These are phyloP conservation scores for Cistogaster globosa DNA, from an alignment of 2,888 invertebrate genomes.

Conservation along the genomic window DNA sequence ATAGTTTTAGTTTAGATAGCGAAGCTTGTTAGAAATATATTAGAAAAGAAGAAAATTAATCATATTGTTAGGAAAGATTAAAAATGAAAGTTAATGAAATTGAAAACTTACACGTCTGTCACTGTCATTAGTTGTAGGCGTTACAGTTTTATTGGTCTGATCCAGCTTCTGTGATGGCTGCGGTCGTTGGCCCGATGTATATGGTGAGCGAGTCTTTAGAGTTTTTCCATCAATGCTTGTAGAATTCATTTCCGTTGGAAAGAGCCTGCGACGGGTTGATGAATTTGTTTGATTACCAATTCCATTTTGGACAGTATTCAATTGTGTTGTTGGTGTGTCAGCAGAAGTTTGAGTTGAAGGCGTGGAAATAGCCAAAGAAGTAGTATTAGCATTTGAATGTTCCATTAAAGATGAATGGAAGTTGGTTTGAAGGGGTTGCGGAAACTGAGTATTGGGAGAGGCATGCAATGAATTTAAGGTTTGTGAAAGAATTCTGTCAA, in stretches of 20 bases:
- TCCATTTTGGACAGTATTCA: neutral
- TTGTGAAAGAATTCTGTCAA: conserved; percentile 13
- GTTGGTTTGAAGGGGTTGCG: conserved; percentile 26
- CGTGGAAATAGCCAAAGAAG: conserved; percentile 52
- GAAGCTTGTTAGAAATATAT: conserved; percentile 63
- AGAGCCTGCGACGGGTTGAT: conserved; percentile 60
- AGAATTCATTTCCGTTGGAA: conserved; percentile 34
- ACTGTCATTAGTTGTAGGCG: conserved; percentile 13
- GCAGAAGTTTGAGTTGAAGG: conserved; percentile 44
- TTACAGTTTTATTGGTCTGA: conserved; percentile 1
- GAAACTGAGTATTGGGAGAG: neutral
- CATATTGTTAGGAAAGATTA: neutral
- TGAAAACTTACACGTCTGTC: conserved; percentile 72
- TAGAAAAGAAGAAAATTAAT: conserved; percentile 44
- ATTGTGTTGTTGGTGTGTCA: conserved; percentile 18
- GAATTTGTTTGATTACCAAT: conserved; percentile 3
- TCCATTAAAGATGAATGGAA: conserved; percentile 43
- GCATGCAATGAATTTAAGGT: conserved; percentile 4
- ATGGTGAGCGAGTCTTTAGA: conserved; percentile 12
- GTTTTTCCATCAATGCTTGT: neutral
- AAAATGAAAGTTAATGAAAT: conserved; percentile 11
- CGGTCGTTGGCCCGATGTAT: neutral
- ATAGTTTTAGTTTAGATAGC: conserved; percentile 42
- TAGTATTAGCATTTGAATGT: conserved; percentile 60
- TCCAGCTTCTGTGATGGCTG: conserved; percentile 15